Base-by-base conservation (phyloP, 2,113 vertebrate genomes). In the Manacus vitellinus region DNA sequence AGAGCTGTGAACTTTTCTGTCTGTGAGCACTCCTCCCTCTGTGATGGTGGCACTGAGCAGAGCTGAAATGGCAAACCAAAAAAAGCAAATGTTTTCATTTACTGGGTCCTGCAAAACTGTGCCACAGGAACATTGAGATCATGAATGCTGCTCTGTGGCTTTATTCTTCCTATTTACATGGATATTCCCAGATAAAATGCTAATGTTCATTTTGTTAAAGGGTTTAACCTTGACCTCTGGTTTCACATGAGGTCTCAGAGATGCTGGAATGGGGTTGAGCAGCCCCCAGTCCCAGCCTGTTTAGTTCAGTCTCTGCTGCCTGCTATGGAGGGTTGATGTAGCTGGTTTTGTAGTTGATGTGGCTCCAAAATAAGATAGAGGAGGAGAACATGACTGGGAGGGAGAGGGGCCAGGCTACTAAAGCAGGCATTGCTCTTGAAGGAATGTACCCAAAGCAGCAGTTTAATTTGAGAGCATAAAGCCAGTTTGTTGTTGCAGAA, bases 171-270 rank as follows among this genome's bases (percentile, higher is more conserved):
- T 59, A 2, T 61, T 47, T 85, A 13, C 13, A 2, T 8, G 27
- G 47, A 18, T 51, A 71, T 46, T 63, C 30, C 39, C 14, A 13
- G 43, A 58, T 77, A 24, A 7, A 78, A n/a, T 65, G 43, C 9
- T 73, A 7, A 39, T 23, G 19, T n/a, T 92, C 4, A 4, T 78
- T 67, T 63, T 7, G 7, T 35, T 55, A 28, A n/a, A 20, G 37
- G 43, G 14, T 49, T 73, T 81, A 62, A 41, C n/a, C 28, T 67
- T 77, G 41, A 31, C 65, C 51, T 88, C 17, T 82, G 81, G 14
- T 58, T 73, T 67, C 73, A 15, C 0, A 0, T 44, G 14, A 9
- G 27, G 3, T 22, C 22, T 51, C 9, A 21, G 27, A 49, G 54
- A 25, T 89, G 73, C 54, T 70, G 54, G 31, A 58, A 25, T 23